These are phyloP conservation scores for Gastrophysa polygoni DNA, from an alignment of 2,888 invertebrate genomes.

Conservation along the genomic window DNA sequence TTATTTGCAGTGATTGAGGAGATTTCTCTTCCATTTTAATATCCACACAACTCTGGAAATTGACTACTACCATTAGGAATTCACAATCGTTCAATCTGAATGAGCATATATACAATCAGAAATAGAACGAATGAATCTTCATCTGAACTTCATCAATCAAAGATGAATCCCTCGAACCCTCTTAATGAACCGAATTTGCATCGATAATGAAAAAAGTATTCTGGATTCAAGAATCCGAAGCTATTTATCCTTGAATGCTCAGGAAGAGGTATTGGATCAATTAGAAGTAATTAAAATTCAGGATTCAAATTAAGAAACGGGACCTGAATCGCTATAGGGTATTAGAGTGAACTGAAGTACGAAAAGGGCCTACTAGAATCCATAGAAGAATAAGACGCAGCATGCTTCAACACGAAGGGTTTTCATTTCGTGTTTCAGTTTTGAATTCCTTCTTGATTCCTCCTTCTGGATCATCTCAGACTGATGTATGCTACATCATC, in stretches of 20 bases:
- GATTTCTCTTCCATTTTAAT: too few relatives aligned
- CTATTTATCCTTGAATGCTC: not conserved
- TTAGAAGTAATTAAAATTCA: not conserved
- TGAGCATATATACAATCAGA: too few relatives aligned
- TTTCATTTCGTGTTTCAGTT: too few relatives aligned
- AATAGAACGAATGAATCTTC: too few relatives aligned
- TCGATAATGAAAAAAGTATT: not conserved
- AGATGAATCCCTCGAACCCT: not conserved
- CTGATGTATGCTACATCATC: too few relatives aligned
- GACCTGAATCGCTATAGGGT: not conserved
- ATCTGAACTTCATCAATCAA: not conserved
- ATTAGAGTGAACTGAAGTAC: not conserved
- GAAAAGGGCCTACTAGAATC: not conserved
- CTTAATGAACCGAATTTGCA: not conserved
- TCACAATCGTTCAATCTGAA: too few relatives aligned
- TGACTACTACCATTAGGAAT: too few relatives aligned
- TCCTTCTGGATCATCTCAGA: too few relatives aligned
- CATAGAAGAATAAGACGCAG: not conserved
- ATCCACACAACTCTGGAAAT: too few relatives aligned
- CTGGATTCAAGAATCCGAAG: not conserved
- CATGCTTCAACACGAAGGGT: not conserved
- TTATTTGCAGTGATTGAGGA: too few relatives aligned
- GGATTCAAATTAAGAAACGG: not conserved
- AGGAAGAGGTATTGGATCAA: not conserved
- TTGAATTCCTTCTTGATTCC: too few relatives aligned